Percentiles rank a stretch among this genome's conserved stretches.
Conservation (phyloP, 2,797 vertebrate species). For the Takifugu rubripes region DNA sequence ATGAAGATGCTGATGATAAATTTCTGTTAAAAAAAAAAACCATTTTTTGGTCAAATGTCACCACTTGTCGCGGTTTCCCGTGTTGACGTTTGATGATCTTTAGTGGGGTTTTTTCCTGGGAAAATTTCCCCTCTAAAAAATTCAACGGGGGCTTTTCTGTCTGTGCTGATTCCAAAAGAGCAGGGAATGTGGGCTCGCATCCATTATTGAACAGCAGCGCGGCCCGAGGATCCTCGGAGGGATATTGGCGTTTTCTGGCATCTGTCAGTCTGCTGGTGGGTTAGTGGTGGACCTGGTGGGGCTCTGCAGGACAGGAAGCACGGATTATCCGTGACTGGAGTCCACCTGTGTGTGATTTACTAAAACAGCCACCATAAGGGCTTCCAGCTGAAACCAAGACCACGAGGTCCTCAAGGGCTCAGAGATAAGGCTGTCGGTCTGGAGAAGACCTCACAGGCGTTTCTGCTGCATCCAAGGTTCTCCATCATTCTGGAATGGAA, state of each 20-base stretch:
- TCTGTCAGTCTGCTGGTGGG: slow-evolving; percentile 26
- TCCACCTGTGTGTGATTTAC: no score
- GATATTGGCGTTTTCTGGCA: slow-evolving; percentile 49
- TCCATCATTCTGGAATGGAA: no score
- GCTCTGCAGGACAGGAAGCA: slow-evolving; percentile 9
- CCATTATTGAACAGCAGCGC: slow-evolving; percentile 58
- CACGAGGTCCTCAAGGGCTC: no score
- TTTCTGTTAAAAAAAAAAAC: slow-evolving; percentile 55
- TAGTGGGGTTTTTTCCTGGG: no score
- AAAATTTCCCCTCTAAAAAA: slow-evolving; percentile 5
- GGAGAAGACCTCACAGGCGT: no score
- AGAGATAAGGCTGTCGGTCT: no score
- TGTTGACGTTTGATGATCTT: not conserved
- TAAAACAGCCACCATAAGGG: no score
- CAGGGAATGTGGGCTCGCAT: slow-evolving; percentile 47
- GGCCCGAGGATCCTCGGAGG: slow-evolving; percentile 34
- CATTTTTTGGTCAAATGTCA: slow-evolving; percentile 46
- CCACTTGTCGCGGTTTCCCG: slow-evolving; percentile 9
- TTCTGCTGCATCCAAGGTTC: no score
- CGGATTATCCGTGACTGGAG: no score
- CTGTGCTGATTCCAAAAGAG: slow-evolving; percentile 40
- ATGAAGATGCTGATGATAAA: slow-evolving; percentile 58
- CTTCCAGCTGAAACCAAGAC: no score
- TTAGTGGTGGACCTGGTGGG: slow-evolving; percentile 15
- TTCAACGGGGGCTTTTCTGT: slow-evolving; percentile 36